Evolutionary conservation across 2,797 vertebrate species (phyloP).

Genomic region (Scolopax rusticola): DNA sequence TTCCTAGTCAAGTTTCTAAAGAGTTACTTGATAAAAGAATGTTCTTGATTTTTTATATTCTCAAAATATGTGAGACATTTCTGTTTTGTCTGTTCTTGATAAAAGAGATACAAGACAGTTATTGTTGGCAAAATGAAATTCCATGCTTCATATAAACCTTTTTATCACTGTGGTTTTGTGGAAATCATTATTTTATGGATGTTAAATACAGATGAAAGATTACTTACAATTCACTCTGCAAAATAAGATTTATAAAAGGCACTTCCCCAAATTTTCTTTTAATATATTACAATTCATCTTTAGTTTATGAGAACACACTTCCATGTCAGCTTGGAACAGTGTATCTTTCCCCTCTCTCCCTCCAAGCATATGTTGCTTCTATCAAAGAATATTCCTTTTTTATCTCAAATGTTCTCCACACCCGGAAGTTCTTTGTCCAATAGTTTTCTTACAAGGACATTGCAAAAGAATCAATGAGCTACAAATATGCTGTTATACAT

Average conservation of each 20-base stretch:
- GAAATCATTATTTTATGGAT: conserved; percentile 74
- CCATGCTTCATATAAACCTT: conserved; percentile 65
- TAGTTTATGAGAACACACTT: conserved; percentile 34
- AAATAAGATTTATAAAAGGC: conserved; percentile 40
- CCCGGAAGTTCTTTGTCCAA: conserved; percentile 23
- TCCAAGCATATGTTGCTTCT: background rate
- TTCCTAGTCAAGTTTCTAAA: background rate
- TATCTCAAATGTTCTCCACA: background rate
- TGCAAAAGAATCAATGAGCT: conserved; percentile 19
- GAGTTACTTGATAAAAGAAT: conserved; percentile 31
- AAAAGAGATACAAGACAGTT: conserved; percentile 57
- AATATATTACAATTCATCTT: conserved; percentile 45
- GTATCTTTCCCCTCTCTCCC: background rate
- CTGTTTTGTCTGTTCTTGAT: conserved; percentile 41
- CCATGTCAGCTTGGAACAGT: background rate
- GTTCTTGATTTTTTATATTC: conserved; percentile 17
- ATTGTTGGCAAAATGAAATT: conserved; percentile 72
- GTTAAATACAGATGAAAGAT: conserved; percentile 73
- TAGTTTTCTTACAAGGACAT: conserved; percentile 23
- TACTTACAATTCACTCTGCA: conserved; percentile 49
- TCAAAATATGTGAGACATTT: conserved; percentile 29
- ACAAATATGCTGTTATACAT: conserved; percentile 15
- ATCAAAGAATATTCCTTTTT: conserved; percentile 15
- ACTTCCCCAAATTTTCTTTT: conserved; percentile 37
- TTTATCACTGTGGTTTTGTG: conserved; percentile 70